phyloP scores from a whole-genome alignment of 1,140 invertebrate species.

The Tetraneura akinire region DNA sequence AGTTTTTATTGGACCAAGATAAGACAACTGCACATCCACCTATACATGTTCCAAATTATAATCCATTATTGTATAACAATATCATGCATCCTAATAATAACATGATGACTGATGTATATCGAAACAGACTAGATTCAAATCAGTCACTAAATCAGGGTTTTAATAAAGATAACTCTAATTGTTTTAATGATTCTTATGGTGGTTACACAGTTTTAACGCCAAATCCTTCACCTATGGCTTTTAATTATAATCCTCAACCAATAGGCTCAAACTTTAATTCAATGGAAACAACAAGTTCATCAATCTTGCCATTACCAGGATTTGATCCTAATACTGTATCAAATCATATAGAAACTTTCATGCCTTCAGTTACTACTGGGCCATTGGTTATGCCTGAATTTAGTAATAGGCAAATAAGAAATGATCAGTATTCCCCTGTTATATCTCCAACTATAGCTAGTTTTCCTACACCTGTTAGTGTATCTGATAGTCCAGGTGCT shows the following conservation, averaged over 20 bases:
- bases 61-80: constrained; percentile 31
- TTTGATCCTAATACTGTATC: neutral
- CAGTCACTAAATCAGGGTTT: constrained; percentile 24
- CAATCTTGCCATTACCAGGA: constrained; percentile 22
- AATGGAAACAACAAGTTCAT: constrained; percentile 40
- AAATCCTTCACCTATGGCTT: constrained; percentile 46
- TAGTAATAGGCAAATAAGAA: constrained; percentile 43
- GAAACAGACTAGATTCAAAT: constrained; percentile 25
- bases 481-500: constrained; percentile 33
- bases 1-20: constrained; percentile 54
- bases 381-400: constrained; percentile 15
- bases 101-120: constrained; percentile 24
- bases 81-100: constrained; percentile 42
- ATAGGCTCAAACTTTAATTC: constrained; percentile 27
- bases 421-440: constrained; percentile 40
- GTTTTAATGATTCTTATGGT: constrained; percentile 36
- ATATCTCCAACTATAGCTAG: constrained; percentile 47
- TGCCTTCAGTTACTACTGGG: constrained; percentile 22
- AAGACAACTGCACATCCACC: constrained; percentile 28
- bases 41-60: constrained; percentile 20
- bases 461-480: constrained; percentile 44
- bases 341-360: constrained; percentile 27
- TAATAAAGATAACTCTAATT: constrained; percentile 43
- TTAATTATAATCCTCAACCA: constrained; percentile 37
- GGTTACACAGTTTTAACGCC: constrained; percentile 43